phyloP scores from a whole-genome alignment of 92 coral and sea anemone genomes.

The Epizoanthus fatuus region DNA sequence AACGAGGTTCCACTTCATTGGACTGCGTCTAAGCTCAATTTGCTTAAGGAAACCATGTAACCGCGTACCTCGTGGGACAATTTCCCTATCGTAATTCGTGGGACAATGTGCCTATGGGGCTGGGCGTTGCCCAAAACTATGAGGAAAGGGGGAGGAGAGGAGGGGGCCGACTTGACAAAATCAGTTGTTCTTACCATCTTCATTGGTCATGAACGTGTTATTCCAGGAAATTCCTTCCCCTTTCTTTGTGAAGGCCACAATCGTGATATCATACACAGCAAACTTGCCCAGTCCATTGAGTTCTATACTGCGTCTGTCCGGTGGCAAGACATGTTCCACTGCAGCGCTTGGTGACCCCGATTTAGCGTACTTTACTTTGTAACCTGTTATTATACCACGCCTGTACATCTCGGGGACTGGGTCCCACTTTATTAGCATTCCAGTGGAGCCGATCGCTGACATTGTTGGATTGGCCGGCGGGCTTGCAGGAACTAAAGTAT shows the following conservation, averaged over 20 bases:
- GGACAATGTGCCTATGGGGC: too few relatives aligned
- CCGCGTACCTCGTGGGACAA: too few relatives aligned
- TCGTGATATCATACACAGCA: slow-evolving; percentile 8
- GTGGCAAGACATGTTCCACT: background rate
- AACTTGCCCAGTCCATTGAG: slow-evolving; percentile 26
- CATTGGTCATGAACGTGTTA: slow-evolving; percentile 23
- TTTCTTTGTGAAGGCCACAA: slow-evolving; percentile 9
- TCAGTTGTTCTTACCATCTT: slow-evolving; percentile 17
- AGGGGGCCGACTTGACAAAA: background rate
- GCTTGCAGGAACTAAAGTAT: slow-evolving; percentile 38
- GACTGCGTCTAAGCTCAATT: too few relatives aligned
- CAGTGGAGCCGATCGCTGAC: slow-evolving; percentile 37
- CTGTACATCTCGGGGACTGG: slow-evolving; percentile 34
- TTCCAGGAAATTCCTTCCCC: slow-evolving; percentile 30
- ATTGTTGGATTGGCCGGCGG: slow-evolving; percentile 19
- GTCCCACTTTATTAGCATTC: slow-evolving; percentile 21
- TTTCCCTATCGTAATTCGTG: too few relatives aligned
- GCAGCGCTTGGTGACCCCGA: background rate
- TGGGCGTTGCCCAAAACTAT: background rate
- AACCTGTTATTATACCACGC: slow-evolving; percentile 23
- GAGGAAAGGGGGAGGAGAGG: too few relatives aligned
- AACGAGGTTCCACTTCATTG: too few relatives aligned
- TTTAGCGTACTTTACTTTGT: slow-evolving; percentile 1
- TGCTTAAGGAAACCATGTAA: too few relatives aligned
- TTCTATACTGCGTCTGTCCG: slow-evolving; percentile 10